phyloP scores from a whole-genome alignment of 1,140 invertebrate species.

The Carposina sasakii region DNA sequence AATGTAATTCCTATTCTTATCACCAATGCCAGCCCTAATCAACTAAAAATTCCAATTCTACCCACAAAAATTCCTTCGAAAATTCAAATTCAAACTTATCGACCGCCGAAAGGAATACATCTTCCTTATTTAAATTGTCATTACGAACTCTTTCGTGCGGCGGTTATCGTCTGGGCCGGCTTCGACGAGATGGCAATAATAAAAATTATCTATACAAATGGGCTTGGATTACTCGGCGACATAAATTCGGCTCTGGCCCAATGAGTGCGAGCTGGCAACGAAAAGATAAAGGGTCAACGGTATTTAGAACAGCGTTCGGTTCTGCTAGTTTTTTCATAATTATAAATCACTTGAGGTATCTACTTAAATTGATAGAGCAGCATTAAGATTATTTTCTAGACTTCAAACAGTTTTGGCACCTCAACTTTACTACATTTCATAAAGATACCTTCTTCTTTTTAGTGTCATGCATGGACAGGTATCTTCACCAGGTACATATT shows the following conservation, averaged over 20 bases:
- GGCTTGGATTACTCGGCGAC: conserved; percentile 65
- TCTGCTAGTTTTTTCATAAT: conserved; percentile 49
- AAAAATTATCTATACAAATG: conserved; percentile 73
- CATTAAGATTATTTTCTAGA: too few relatives aligned
- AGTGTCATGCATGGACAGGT: too few relatives aligned
- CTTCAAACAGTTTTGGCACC: too few relatives aligned
- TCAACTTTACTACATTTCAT: too few relatives aligned
- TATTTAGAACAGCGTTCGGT: conserved; percentile 46
- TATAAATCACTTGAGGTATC: too few relatives aligned
- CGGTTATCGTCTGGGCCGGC: conserved; percentile 59
- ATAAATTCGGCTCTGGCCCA: conserved; percentile 69
- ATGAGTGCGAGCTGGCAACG: conserved; percentile 48
- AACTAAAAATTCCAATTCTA: conserved; percentile 47
- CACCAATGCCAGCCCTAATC: conserved; percentile 37
- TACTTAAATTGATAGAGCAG: too few relatives aligned
- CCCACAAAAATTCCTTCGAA: conserved; percentile 52
- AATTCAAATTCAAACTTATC: conserved; percentile 54
- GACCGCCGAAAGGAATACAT: conserved; percentile 61
- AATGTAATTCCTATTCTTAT: too few relatives aligned
- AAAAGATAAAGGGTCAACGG: conserved; percentile 65
- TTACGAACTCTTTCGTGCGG: conserved; percentile 68
- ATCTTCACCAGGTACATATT: too few relatives aligned
- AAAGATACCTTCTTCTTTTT: too few relatives aligned
- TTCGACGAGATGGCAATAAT: conserved; percentile 68
- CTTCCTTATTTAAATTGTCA: conserved; percentile 72